These are phyloP conservation scores for Exaiptasia diaphana DNA, from an alignment of 64 coral and sea anemone genomes.

Conservation along the genomic window DNA sequence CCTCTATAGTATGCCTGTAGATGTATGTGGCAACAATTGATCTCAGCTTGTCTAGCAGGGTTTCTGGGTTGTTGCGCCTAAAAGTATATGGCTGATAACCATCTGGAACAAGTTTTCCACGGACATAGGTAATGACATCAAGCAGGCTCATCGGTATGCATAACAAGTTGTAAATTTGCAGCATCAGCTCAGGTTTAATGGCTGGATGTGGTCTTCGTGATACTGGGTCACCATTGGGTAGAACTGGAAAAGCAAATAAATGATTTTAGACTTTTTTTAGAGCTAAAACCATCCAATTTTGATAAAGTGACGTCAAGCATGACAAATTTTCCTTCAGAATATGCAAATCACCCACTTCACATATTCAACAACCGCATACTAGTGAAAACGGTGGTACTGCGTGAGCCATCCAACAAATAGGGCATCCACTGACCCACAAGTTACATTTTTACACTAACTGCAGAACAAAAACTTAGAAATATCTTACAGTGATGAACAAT, in stretches of 20 bases:
- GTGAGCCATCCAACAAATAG: too few species aligned
- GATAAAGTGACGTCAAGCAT: too few species aligned
- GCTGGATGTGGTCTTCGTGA: neutral
- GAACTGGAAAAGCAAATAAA: too few species aligned
- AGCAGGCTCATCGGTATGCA: too few species aligned
- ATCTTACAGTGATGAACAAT: conserved; percentile 5
- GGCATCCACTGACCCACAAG: too few species aligned
- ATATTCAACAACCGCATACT: too few species aligned
- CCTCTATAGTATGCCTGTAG: neutral
- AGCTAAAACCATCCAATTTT: too few species aligned
- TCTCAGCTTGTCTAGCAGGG: conserved; percentile 8
- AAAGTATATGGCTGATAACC: conserved; percentile 38
- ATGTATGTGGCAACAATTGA: conserved; percentile 8
- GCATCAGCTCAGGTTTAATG: neutral
- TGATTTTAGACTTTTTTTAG: too few species aligned
- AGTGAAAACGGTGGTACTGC: too few species aligned
- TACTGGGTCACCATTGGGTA: neutral
- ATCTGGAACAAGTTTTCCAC: conserved; percentile 36
- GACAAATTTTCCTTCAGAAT: too few species aligned
- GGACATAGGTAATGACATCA: conserved; percentile 19
- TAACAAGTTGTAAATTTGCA: neutral
- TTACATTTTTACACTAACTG: too few species aligned
- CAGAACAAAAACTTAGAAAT: neutral
- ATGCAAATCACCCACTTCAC: too few species aligned
- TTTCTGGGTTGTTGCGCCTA: conserved; percentile 3